Conservation (phyloP, 2,113 vertebrate genomes). For the Protobothrops mucrosquamatus region DNA sequence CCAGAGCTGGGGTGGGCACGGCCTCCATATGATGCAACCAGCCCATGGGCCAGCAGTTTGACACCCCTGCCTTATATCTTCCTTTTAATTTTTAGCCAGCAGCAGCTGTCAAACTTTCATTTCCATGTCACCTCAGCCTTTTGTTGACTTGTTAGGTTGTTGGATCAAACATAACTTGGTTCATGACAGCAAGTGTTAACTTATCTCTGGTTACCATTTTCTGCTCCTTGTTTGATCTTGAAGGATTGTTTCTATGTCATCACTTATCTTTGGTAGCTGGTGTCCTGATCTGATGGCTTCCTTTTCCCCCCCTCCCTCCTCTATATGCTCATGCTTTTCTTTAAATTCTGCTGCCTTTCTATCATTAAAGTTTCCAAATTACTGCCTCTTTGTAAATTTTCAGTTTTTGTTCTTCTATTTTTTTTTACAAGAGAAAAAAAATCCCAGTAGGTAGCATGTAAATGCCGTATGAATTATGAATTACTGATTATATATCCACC, state of each 20-base stretch:
- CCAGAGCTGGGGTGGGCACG: too few relatives aligned
- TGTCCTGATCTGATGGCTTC: neutral
- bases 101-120: neutral
- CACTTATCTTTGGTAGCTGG: neutral
- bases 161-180: neutral
- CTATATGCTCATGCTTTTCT: neutral
- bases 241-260: neutral
- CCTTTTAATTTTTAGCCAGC: neutral
- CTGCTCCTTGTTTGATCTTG: neutral
- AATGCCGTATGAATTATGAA: constrained; percentile 18
- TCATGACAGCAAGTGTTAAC: neutral
- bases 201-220: neutral
- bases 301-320: neutral
- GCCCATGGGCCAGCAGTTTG: too few relatives aligned
- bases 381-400: neutral
- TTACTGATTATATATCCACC: constrained; percentile 10
- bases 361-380: neutral
- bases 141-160: neutral
- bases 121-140: neutral
- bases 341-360: neutral
- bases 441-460: constrained; percentile 2
- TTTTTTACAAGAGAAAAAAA: neutral
- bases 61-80: neutral
- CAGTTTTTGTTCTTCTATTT: neutral
- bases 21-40: too few relatives aligned